A percentile compares a stretch with the other conserved stretches of the same genome.
phyloP scores from a whole-genome alignment of 2,888 invertebrate species.

The Drosophila sordidula region DNA sequence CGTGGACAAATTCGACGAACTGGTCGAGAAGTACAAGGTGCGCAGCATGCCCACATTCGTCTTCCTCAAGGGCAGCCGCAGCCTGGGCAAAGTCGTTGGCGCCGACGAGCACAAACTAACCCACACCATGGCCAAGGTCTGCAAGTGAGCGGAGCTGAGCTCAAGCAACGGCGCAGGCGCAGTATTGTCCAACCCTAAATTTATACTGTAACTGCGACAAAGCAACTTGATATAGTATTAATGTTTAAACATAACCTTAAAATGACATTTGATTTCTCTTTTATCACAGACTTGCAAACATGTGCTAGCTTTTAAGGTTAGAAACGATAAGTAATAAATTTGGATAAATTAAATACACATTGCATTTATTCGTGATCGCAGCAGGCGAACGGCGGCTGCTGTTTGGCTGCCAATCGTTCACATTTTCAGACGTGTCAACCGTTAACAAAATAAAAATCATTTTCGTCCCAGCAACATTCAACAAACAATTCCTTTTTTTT shows the following conservation, averaged over 20 bases:
- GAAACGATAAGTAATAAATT: neutral
- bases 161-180: slow-evolving; percentile 25
- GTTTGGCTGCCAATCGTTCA: neutral
- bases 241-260: slow-evolving; percentile 1
- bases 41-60: slow-evolving; percentile 73
- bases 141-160: slow-evolving; percentile 22
- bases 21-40: slow-evolving; percentile 55
- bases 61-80: slow-evolving; percentile 60
- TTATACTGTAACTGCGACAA: neutral
- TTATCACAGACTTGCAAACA: neutral
- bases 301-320: slow-evolving; percentile 18
- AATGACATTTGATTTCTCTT: neutral
- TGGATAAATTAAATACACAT: neutral
- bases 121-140: slow-evolving; percentile 62
- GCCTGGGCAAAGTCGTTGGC: slow-evolving; percentile 61
- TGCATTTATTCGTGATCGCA: neutral
- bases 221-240: neutral
- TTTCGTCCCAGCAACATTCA: slow-evolving; percentile 40
- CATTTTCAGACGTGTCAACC: too few species aligned
- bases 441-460: slow-evolving; percentile 28
- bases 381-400: slow-evolving; percentile 1
- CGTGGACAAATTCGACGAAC: slow-evolving; percentile 58
- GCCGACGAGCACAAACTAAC: slow-evolving; percentile 66
- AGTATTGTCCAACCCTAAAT: neutral
- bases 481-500: slow-evolving; percentile 21